A percentile compares a stretch with the other conserved stretches of the same genome.
Evolutionary conservation across 1,140 invertebrate genomes (phyloP).

Genomic region (Rhynchophorus ferrugineus): DNA sequence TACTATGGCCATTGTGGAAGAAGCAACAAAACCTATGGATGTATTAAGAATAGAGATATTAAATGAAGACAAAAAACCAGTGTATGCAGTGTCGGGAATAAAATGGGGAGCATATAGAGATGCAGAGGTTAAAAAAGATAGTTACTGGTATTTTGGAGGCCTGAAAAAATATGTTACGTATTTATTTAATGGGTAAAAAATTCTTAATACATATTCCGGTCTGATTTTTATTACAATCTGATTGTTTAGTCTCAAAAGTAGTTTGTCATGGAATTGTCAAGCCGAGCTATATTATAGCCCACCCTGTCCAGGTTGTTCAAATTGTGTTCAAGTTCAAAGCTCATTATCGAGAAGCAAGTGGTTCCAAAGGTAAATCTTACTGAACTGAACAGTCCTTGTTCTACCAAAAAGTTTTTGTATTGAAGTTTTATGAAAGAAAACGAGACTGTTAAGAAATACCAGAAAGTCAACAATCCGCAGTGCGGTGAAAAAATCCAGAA

Average conservation of each 20-base stretch:
- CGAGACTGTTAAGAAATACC: constrained; percentile 37
- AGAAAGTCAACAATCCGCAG: constrained; percentile 52
- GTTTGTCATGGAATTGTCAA: constrained; percentile 58
- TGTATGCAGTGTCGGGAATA: constrained; percentile 70
- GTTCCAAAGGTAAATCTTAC: constrained; percentile 31
- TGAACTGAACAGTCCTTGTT: background rate
- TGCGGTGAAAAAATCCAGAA: constrained; percentile 48
- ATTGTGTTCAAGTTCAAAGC: constrained; percentile 49
- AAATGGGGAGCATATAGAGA: constrained; percentile 81
- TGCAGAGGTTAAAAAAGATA: constrained; percentile 60
- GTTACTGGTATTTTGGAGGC: constrained; percentile 82
- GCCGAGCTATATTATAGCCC: constrained; percentile 64
- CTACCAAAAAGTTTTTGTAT: constrained; percentile 31
- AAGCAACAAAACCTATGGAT: constrained; percentile 62
- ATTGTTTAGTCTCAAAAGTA: constrained; percentile 49
- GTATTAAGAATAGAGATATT: constrained; percentile 73
- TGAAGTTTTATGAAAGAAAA: constrained; percentile 37
- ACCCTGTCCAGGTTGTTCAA: constrained; percentile 77
- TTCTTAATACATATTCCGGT: background rate
- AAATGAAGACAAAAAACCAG: constrained; percentile 50
- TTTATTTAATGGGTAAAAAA: constrained; percentile 53
- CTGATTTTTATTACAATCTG: background rate
- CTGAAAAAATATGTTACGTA: constrained; percentile 65
- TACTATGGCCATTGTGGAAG: constrained; percentile 73
- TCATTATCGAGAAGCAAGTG: constrained; percentile 28